phyloP scores from a whole-genome alignment of 2,113 vertebrate genomes.

The Myxocyprinus asiaticus region DNA sequence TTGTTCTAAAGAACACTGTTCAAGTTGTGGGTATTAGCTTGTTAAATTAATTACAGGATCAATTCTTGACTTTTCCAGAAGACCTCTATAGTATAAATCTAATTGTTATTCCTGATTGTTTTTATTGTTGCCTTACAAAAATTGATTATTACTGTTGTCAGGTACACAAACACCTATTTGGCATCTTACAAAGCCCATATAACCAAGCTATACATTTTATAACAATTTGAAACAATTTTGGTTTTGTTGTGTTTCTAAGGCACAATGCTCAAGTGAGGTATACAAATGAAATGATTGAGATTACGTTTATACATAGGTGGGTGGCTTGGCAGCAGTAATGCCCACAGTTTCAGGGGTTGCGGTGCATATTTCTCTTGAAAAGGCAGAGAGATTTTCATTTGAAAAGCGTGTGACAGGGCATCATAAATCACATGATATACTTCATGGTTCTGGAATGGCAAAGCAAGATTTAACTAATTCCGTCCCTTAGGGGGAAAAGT shows the following conservation, averaged over 20 bases:
- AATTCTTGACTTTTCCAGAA: not conserved
- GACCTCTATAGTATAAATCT: no score
- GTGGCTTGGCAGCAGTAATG: slow-evolving; percentile 17
- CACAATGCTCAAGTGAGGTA: not conserved
- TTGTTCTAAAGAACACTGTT: not conserved
- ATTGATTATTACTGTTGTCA: not conserved
- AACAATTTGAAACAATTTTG: not conserved
- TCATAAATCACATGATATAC: slow-evolving; percentile 28
- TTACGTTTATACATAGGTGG: slow-evolving; percentile 5
- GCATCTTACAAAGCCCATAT: not conserved
- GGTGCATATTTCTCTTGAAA: slow-evolving; percentile 4
- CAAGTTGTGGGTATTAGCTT: not conserved
- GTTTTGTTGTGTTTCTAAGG: slow-evolving; percentile 26
- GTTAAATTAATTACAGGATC: slow-evolving; percentile 4
- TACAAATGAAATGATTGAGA: slow-evolving; percentile 7
- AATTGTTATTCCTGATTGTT: no score
- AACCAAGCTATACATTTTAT: not conserved
- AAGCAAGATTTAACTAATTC: slow-evolving; percentile 18
- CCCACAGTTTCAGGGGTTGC: not conserved
- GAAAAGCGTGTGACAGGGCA: not conserved
- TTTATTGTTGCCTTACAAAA: no score
- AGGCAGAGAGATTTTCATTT: slow-evolving; percentile 9
- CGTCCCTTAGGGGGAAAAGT: not conserved
- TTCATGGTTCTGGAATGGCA: not conserved
- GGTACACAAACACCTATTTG: not conserved